Conservation (phyloP, 2,888 invertebrate species). For the Halocaridina rubra region DNA sequence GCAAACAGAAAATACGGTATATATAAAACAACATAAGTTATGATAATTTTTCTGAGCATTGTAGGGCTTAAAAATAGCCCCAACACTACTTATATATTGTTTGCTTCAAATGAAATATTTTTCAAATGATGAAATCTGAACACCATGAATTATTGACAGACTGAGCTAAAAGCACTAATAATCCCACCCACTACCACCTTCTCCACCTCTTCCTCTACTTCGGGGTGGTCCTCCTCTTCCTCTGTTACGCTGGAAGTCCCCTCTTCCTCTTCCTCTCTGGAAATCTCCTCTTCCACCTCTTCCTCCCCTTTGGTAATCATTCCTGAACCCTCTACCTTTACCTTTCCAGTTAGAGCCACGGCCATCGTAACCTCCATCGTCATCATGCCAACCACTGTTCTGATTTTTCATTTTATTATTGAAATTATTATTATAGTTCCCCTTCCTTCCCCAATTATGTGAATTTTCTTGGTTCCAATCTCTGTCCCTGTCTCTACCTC, state of each 20-base stretch:
- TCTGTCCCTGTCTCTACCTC: conserved; percentile 19
- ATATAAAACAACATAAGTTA: neutral
- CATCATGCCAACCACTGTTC: conserved; percentile 30
- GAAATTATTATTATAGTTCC: neutral
- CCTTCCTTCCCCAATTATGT: neutral
- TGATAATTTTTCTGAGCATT: neutral
- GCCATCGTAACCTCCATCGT: conserved; percentile 18
- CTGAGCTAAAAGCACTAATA: neutral
- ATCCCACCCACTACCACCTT: conserved; percentile 51
- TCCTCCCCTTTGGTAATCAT: conserved; percentile 23
- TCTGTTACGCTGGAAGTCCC: conserved; percentile 32
- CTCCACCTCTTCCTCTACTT: conserved; percentile 32
- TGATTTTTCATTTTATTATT: neutral
- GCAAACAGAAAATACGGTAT: neutral
- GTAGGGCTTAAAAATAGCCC: no score
- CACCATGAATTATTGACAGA: neutral
- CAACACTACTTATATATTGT: no score
- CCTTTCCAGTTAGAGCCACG: conserved; percentile 10
- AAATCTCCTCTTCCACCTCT: conserved; percentile 37
- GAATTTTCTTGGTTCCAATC: neutral
- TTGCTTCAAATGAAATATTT: conserved; percentile 2
- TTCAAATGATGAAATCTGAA: conserved; percentile 10
- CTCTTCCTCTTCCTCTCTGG: conserved; percentile 38
- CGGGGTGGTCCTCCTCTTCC: conserved; percentile 31
- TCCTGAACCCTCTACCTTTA: conserved; percentile 5